Conservation (phyloP, 2,113 vertebrate species). For the Pithys albifrons region DNA sequence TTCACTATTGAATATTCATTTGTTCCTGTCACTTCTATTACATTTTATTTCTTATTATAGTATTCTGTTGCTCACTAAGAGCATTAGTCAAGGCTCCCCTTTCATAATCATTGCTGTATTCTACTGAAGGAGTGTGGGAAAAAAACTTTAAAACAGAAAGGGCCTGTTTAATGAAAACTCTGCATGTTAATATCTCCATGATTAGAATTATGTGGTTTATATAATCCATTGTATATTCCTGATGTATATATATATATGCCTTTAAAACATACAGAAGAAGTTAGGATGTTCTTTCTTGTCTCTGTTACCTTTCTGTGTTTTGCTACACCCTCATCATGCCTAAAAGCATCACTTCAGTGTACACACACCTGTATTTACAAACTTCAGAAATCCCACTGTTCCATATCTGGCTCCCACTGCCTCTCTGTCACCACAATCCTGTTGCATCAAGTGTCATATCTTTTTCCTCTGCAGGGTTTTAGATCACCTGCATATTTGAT, state of each 20-base stretch:
- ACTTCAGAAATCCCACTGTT: not conserved
- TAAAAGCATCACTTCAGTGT: not conserved
- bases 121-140: not conserved
- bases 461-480: not conserved
- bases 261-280: not conserved
- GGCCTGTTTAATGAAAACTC: not conserved
- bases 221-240: not conserved
- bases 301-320: not conserved
- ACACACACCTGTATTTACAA: not conserved
- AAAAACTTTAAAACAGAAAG: not conserved
- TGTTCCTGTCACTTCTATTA: not conserved
- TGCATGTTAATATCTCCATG: not conserved
- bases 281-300: not conserved
- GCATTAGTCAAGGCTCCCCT: not conserved
- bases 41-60: not conserved
- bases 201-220: not conserved
- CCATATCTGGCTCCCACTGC: not conserved
- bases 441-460: not conserved
- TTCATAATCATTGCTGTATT: not conserved
- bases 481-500: constrained; percentile 17
- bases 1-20: not conserved
- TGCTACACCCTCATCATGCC: not conserved
- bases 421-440: not conserved
- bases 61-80: not conserved
- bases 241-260: not conserved